Percentiles rank a stretch among this genome's conserved stretches.
phyloP scores from a whole-genome alignment of 35 echinoderm and acorn worm species.

The Antedon bifida region DNA sequence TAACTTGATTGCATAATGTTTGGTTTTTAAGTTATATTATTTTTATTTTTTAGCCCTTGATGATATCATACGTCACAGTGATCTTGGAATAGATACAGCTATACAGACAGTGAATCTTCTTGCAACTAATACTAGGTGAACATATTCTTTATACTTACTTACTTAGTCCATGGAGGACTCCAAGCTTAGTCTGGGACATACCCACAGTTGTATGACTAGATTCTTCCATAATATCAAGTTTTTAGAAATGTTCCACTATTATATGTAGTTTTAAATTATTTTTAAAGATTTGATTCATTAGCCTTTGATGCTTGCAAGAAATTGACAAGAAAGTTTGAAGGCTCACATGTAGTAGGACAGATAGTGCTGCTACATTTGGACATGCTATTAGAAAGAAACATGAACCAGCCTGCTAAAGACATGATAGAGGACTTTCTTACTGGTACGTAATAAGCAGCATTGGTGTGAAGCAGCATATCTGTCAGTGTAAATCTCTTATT shows the following conservation, averaged over 20 bases:
- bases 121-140: slow-evolving; percentile 47
- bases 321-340: slow-evolving; percentile 29
- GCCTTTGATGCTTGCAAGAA: slow-evolving; percentile 28
- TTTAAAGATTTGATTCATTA: slow-evolving; percentile 42
- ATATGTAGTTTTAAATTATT: not conserved
- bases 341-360: slow-evolving; percentile 7
- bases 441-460: slow-evolving; percentile 11
- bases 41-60: slow-evolving; percentile 47
- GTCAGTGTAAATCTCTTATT: too few species aligned
- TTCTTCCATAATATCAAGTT: too few species aligned
- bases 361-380: slow-evolving; percentile 55
- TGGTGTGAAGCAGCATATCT: too few species aligned
- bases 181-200: too few species aligned
- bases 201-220: too few species aligned
- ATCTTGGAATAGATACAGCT: slow-evolving; percentile 51
- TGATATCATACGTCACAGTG: slow-evolving; percentile 45
- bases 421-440: slow-evolving; percentile 33
- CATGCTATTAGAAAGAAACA: slow-evolving; percentile 39
- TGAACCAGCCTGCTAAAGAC: slow-evolving; percentile 16
- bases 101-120: slow-evolving; percentile 53
- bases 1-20: too few species aligned
- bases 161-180: too few species aligned
- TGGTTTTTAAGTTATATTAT: not conserved
- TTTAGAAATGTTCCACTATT: not conserved
- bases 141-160: not conserved